A percentile compares a stretch with the other conserved stretches of the same genome.
Evolutionary conservation across 2,113 vertebrate species (phyloP).

Genomic region (Oreochromis tanganicae): DNA sequence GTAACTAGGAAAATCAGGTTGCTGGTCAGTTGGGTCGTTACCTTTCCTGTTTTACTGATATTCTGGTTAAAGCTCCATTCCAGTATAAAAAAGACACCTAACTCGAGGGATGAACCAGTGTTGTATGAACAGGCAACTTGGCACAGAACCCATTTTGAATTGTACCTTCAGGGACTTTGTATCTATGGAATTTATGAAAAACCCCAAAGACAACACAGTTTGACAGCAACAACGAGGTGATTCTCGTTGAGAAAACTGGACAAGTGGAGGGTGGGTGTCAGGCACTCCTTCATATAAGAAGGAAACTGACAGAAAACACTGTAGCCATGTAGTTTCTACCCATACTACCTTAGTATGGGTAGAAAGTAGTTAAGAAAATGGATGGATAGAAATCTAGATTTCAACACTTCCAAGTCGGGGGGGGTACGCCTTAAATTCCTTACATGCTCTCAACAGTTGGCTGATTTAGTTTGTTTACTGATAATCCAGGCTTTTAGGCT

Average conservation of each 20-base stretch:
- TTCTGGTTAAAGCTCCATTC: not conserved
- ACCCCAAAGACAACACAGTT: not conserved
- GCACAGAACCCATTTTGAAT: accelerated
- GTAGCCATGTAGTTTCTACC: not conserved
- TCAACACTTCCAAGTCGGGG: not conserved
- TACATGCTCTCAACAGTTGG: not conserved
- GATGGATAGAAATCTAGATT: not conserved
- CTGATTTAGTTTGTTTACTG: not conserved
- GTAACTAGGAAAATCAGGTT: not conserved
- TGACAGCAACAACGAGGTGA: not conserved
- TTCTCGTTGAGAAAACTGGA: not conserved
- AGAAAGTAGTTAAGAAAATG: not conserved
- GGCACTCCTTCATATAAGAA: not conserved
- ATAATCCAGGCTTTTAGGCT: not conserved
- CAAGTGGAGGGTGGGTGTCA: not conserved
- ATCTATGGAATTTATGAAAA: not conserved
- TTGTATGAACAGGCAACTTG: not conserved
- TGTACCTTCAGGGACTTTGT: not conserved
- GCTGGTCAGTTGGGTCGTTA: not conserved
- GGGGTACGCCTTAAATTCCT: not conserved
- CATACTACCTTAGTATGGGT: not conserved
- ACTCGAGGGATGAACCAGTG: not conserved
- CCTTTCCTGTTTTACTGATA: not conserved
- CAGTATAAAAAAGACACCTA: not conserved
- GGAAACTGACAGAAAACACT: not conserved